Evolutionary conservation across 2,797 vertebrate species (phyloP).

Genomic region (Gobionotothen gibberifrons): DNA sequence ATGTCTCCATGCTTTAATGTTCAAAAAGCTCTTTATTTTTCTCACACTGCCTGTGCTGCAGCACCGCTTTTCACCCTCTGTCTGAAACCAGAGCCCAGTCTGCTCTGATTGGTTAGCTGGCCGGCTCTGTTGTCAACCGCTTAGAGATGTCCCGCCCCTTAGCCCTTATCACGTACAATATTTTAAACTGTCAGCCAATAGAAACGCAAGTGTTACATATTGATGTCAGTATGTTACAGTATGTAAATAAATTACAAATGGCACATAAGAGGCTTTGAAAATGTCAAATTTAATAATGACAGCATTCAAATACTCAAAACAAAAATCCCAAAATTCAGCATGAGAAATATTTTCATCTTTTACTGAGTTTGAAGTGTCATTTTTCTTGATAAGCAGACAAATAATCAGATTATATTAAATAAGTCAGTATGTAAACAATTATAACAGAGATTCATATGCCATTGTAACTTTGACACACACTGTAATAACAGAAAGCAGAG

Average conservation of each 20-base stretch:
- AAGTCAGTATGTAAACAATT: not conserved
- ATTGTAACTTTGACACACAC: constrained; percentile 9
- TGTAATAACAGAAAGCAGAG: constrained; percentile 24
- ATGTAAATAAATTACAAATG: not conserved
- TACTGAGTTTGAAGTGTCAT: not conserved
- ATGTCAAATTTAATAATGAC: not conserved
- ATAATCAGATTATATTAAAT: constrained; percentile 12
- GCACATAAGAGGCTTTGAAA: not conserved
- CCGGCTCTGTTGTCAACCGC: too few relatives aligned
- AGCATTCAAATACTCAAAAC: not conserved
- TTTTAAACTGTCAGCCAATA: too few relatives aligned
- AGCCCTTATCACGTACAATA: too few relatives aligned
- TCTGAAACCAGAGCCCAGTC: too few relatives aligned
- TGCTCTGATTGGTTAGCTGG: too few relatives aligned
- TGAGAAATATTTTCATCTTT: not conserved
- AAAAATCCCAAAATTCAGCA: not conserved
- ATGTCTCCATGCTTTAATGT: too few relatives aligned
- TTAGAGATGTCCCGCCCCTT: too few relatives aligned
- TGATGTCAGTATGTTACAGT: too few relatives aligned
- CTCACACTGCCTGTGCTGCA: too few relatives aligned
- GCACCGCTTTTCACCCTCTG: too few relatives aligned
- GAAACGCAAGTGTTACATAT: too few relatives aligned
- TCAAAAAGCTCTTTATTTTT: too few relatives aligned
- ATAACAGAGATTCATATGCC: constrained; percentile 2
- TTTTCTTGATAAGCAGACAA: constrained; percentile 20